Evolutionary conservation across 2,113 vertebrate species (phyloP).

Genomic region (Petromus typicus): DNA sequence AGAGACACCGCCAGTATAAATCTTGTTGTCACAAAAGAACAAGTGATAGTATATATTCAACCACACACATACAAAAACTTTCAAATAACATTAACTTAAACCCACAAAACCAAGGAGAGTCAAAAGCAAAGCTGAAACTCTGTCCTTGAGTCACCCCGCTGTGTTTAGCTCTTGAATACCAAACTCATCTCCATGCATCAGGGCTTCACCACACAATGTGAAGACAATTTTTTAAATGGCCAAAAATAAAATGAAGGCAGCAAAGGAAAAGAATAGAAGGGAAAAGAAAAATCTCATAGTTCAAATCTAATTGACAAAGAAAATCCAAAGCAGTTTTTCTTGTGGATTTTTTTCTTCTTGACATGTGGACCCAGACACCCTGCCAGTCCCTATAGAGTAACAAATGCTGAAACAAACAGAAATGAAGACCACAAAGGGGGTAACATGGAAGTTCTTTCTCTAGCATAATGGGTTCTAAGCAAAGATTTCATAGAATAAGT

Average conservation of each 20-base stretch:
- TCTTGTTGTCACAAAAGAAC: slow-evolving; percentile 89
- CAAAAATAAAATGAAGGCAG: neutral
- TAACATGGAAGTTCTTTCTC: neutral
- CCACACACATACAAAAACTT: slow-evolving; percentile 87
- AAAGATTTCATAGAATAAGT: neutral
- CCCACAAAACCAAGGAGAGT: slow-evolving; percentile 87
- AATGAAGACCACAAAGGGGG: neutral
- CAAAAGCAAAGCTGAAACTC: slow-evolving; percentile 80
- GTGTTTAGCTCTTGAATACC: slow-evolving; percentile 81
- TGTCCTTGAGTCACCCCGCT: slow-evolving; percentile 88
- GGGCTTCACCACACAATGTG: neutral
- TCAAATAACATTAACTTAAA: slow-evolving; percentile 89
- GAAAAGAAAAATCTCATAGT: neutral
- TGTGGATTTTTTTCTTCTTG: slow-evolving; percentile 17
- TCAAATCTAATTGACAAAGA: slow-evolving; percentile 35
- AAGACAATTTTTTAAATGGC: slow-evolving; percentile 28
- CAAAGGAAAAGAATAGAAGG: neutral
- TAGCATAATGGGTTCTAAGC: neutral
- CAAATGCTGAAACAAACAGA: neutral
- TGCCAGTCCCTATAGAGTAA: neutral
- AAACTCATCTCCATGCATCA: neutral
- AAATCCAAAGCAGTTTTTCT: slow-evolving; percentile 27
- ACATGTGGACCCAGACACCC: neutral
- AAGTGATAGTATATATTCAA: slow-evolving; percentile 90
- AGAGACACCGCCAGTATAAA: slow-evolving; percentile 89